Evolutionary conservation across 2,888 invertebrate genomes (phyloP).

Genomic region (Chloroclysta siterata): DNA sequence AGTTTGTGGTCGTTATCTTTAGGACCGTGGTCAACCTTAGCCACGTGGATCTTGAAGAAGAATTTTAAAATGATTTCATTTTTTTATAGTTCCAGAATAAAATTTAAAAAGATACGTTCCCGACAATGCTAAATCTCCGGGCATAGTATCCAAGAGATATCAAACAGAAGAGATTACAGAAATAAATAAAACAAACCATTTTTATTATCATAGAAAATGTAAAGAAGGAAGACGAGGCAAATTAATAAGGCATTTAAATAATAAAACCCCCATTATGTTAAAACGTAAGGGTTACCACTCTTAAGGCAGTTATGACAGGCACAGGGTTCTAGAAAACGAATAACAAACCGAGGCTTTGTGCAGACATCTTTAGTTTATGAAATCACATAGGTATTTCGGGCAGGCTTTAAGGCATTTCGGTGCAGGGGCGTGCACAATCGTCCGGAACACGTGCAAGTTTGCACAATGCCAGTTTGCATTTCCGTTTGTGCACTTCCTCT

Average conservation of each 20-base stretch:
- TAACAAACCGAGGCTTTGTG: slow-evolving; percentile 7
- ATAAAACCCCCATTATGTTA: no score
- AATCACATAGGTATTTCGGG: slow-evolving; percentile 45
- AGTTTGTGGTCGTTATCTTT: slow-evolving; percentile 59
- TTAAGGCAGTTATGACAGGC: no score
- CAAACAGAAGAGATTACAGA: no score
- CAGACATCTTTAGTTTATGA: slow-evolving; percentile 9
- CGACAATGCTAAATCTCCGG: no score
- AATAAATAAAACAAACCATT: no score
- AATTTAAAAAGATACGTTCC: no score
- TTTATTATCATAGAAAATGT: no score
- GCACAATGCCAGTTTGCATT: slow-evolving; percentile 84
- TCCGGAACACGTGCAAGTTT: slow-evolving; percentile 83
- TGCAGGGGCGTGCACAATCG: slow-evolving; percentile 75
- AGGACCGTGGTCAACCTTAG: slow-evolving; percentile 45
- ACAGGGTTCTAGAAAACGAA: background rate
- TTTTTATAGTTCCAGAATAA: background rate
- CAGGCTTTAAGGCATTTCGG: slow-evolving; percentile 62
- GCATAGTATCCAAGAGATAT: no score
- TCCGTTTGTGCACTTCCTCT: slow-evolving; percentile 84
- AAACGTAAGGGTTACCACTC: no score
- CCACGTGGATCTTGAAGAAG: slow-evolving; percentile 56
- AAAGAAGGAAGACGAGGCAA: no score
- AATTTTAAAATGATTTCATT: slow-evolving; percentile 26
- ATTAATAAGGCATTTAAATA: no score